These are phyloP conservation scores for Schizaphis graminum DNA, from an alignment of 2,888 invertebrate species.

Conservation along the genomic window DNA sequence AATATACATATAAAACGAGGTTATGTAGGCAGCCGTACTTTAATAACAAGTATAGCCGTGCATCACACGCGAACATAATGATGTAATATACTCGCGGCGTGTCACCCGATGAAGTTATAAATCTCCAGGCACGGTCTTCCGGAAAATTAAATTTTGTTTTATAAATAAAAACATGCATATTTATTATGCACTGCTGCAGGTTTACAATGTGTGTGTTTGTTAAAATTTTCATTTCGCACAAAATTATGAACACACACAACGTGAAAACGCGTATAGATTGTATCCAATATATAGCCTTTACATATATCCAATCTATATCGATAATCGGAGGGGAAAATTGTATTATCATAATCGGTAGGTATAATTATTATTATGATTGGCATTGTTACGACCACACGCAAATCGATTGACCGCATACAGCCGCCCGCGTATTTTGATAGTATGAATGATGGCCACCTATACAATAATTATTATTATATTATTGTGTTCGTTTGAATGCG, in stretches of 20 bases:
- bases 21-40: background rate
- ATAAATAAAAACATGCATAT: background rate
- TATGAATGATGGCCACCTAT: background rate
- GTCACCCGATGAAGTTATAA: background rate
- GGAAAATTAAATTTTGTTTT: slow-evolving; percentile 14
- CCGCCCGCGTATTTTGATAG: background rate
- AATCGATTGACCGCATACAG: background rate
- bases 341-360: background rate
- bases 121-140: background rate
- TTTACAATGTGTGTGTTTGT: background rate
- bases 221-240: background rate
- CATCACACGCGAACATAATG: background rate
- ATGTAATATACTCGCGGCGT: background rate
- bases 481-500: background rate
- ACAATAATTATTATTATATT: background rate
- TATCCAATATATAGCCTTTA: background rate
- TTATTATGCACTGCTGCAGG: background rate
- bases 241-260: background rate
- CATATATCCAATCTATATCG: background rate
- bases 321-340: background rate
- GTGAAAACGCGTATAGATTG: background rate
- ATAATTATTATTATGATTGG: background rate
- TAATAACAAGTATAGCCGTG: background rate
- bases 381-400: background rate
- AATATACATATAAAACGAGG: background rate